Percentiles rank a stretch among this genome's conserved stretches.
Conservation (phyloP, 2,113 vertebrate genomes). For the Mobula hypostoma region DNA sequence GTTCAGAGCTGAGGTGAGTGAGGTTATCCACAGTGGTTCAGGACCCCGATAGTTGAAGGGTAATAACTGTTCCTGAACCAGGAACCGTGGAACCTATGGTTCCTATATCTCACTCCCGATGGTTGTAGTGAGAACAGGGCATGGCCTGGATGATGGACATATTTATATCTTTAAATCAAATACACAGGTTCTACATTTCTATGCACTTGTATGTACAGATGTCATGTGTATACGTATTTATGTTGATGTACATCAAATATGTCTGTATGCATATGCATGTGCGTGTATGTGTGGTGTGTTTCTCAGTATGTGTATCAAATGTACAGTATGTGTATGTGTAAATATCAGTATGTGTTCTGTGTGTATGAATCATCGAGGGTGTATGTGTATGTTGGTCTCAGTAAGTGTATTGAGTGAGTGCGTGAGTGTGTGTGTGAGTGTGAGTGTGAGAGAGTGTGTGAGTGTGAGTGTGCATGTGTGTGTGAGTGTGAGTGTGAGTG, state of each 20-base stretch:
- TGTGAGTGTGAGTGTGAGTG: neutral
- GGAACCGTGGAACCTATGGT: too few species aligned
- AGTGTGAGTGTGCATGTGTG: neutral
- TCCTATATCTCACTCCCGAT: too few species aligned
- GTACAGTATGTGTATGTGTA: neutral
- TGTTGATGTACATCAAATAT: neutral
- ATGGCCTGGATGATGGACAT: too few species aligned
- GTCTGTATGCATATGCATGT: neutral
- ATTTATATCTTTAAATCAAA: neutral
- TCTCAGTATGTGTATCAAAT: neutral
- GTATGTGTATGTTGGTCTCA: neutral
- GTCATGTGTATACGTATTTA: too few species aligned
- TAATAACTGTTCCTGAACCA: too few species aligned
- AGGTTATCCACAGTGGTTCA: too few species aligned
- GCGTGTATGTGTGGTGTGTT: neutral
- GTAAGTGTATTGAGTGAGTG: neutral
- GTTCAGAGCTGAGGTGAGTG: too few species aligned
- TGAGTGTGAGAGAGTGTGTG: neutral
- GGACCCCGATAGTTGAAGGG: too few species aligned
- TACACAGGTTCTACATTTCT: neutral
- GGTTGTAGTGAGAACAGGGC: too few species aligned
- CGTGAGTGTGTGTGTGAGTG: neutral
- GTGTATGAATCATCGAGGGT: neutral
- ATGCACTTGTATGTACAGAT: neutral
- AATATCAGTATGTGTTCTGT: too few species aligned